phyloP scores from a whole-genome alignment of 2,888 invertebrate species.

The Caenorhabditis zanzibari region DNA sequence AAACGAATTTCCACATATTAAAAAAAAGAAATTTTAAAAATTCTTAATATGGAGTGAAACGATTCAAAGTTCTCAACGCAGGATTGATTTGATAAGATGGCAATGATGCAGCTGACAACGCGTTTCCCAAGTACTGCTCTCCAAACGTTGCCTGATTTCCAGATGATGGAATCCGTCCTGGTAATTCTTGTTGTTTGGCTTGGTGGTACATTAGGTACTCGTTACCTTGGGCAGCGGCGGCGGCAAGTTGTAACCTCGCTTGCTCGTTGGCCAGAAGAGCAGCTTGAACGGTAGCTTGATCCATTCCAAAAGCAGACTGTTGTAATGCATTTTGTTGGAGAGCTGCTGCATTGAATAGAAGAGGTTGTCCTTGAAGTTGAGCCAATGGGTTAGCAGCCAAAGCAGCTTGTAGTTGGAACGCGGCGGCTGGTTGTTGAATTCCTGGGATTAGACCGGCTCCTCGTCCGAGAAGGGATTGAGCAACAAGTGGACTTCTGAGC shows the following conservation, averaged over 20 bases:
- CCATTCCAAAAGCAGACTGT: slow-evolving; percentile 57
- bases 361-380: slow-evolving; percentile 68
- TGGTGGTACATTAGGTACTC: slow-evolving; percentile 53
- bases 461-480: slow-evolving; percentile 66
- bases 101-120: slow-evolving; percentile 69
- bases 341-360: slow-evolving; percentile 67
- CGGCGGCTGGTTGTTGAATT: slow-evolving; percentile 57
- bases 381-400: slow-evolving; percentile 56
- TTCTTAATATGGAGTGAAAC: slow-evolving; percentile 75
- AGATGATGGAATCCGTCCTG: slow-evolving; percentile 66
- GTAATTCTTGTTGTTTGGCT: slow-evolving; percentile 54
- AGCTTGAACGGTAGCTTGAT: slow-evolving; percentile 60
- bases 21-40: neutral
- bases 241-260: slow-evolving; percentile 67
- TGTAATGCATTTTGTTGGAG: slow-evolving; percentile 45
- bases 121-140: slow-evolving; percentile 72
- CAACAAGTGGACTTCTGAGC: slow-evolving; percentile 65
- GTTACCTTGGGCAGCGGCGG: slow-evolving; percentile 69
- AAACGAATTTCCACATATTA: neutral
- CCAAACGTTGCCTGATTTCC: slow-evolving; percentile 64
- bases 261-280: slow-evolving; percentile 70
- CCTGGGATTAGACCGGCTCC: slow-evolving; percentile 57
- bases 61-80: slow-evolving; percentile 71
- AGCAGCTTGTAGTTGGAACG: slow-evolving; percentile 55
- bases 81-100: slow-evolving; percentile 70